Conservation (phyloP, 2,113 vertebrate genomes). For the Actenoides lindsayi region DNA sequence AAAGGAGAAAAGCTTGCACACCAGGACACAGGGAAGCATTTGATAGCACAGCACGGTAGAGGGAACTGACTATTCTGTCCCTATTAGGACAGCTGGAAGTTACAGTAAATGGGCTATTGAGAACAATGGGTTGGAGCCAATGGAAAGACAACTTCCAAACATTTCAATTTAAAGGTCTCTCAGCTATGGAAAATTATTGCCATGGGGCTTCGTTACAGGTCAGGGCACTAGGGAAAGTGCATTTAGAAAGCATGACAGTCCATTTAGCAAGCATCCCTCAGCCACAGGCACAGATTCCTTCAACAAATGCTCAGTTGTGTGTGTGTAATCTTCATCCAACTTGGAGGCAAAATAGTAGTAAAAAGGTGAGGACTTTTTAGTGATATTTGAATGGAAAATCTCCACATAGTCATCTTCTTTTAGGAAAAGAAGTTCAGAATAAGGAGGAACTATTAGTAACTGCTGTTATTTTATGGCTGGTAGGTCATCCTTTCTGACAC, state of each 20-base stretch:
- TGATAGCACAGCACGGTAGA: neutral
- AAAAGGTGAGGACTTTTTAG: neutral
- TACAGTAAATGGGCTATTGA: constrained; percentile 49
- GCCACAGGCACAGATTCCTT: constrained; percentile 12
- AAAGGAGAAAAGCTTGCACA: constrained; percentile 25
- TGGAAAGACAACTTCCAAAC: constrained; percentile 57
- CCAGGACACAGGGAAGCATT: constrained; percentile 22
- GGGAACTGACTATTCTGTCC: neutral
- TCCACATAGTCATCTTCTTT: neutral
- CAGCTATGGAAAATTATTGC: constrained; percentile 61
- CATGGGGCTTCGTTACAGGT: constrained; percentile 51
- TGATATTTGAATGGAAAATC: neutral
- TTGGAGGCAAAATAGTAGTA: neutral
- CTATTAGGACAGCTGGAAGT: constrained; percentile 54
- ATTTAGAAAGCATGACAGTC: constrained; percentile 43
- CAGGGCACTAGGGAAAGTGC: constrained; percentile 28
- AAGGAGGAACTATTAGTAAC: neutral
- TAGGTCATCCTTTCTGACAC: neutral
- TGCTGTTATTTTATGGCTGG: neutral
- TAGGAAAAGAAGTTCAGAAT: neutral
- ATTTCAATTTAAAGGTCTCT: constrained; percentile 68
- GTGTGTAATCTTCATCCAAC: neutral
- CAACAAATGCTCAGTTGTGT: neutral
- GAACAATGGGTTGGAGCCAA: constrained; percentile 55
- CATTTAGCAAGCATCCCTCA: constrained; percentile 42